Evolutionary conservation across 2,113 vertebrate genomes (phyloP), one percentile per base, ranked within the genome.

Genomic region (Mesocricetus auratus): DNA sequence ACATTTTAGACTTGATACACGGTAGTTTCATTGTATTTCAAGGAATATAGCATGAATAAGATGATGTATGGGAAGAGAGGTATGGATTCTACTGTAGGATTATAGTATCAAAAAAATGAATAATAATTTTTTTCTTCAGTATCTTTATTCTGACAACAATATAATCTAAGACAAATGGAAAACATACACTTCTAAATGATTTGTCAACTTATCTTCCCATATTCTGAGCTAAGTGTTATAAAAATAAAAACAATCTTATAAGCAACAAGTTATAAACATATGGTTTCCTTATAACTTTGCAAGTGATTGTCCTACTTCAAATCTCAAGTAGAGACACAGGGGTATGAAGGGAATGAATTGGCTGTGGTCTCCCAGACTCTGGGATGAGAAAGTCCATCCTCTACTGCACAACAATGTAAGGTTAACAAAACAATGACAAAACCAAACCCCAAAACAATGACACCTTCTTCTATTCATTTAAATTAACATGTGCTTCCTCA

Each of bases 11-110:
- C 75, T 90, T 93, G 19, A 90, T 56, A 88, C 86, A 86, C 89
- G 21, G 4, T 7, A 92, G 3, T 71, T 50, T 96, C 89, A 78
- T 97, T 73, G 58, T 68, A 69, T 91, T 95, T 96, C 64, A 94
- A 83, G 86, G 29, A 50, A 78, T 7, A 68, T 15, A 53, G 71
- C 60, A 77, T 47, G 78, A 86, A 94, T 92, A 73, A 64, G 56
- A 89, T 12, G 58, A 16, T 33, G 31, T 7, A 45, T 3, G 17
- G 1, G 29, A 62, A 50, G 62, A n/a, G 21, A 9, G 68, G 10
- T 78, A 90, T 92, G 45, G 33, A 16, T 64, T 92, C 62, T n/a
- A 24, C 31, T 45, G 11, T 60, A 73, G 50, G 7, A 45, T 5
- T 82, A 12, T 29, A 4, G 5, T n/a, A 5, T 89, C 17, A 64